phyloP scores from a whole-genome alignment of 1,140 invertebrate species.

The Varroa destructor region DNA sequence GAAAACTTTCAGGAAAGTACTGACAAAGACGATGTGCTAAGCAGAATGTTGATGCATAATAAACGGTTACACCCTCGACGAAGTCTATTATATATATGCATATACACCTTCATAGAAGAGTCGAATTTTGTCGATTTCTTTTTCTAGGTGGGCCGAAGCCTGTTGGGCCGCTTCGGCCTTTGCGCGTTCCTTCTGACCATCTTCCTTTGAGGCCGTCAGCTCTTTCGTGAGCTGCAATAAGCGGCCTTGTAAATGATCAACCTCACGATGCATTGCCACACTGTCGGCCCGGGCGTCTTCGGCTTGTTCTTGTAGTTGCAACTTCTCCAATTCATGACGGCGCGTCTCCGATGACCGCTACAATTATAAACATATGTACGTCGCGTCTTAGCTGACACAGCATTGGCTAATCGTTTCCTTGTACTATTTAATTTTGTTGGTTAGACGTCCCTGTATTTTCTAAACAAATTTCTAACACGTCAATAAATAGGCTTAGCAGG shows the following conservation, averaged over 20 bases:
- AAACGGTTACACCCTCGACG: no score
- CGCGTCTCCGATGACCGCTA: conserved; percentile 4
- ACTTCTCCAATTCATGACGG: neutral
- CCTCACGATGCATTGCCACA: neutral
- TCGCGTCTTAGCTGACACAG: no score
- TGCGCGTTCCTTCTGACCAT: conserved; percentile 1
- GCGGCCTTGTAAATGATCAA: conserved; percentile 6
- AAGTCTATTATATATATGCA: no score
- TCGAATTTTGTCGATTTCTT: conserved; percentile 20
- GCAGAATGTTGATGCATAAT: no score
- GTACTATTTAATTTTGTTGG: no score
- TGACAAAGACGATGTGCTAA: no score
- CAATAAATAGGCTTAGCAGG: no score
- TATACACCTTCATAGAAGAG: conserved; percentile 6
- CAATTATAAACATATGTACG: no score
- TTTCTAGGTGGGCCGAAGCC: neutral
- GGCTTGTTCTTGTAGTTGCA: neutral
- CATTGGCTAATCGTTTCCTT: no score
- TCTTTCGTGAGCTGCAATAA: conserved; percentile 16
- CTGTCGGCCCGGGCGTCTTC: conserved; percentile 2
- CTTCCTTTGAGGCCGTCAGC: neutral
- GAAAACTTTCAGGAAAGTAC: no score
- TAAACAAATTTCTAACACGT: no score
- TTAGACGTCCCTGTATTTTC: no score
- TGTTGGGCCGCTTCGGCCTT: neutral